phyloP scores from a whole-genome alignment of 2,797 vertebrate species.

The Phataginus tetradactyla region DNA sequence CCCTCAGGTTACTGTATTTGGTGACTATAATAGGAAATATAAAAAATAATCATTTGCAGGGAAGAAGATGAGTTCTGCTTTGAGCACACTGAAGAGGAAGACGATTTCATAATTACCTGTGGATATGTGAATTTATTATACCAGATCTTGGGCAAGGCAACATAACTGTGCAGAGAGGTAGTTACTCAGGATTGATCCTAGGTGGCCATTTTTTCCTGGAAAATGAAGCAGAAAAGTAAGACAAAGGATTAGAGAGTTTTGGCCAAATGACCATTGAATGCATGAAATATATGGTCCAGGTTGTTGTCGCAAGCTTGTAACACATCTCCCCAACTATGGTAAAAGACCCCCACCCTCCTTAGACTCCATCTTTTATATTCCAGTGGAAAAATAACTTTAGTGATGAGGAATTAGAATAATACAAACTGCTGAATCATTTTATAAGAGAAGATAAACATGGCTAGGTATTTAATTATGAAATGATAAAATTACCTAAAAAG shows the following conservation, averaged over 20 bases:
- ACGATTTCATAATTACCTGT: not conserved
- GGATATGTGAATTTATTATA: not conserved
- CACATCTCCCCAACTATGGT: not conserved
- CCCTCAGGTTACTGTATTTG: not conserved
- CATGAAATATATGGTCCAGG: not conserved
- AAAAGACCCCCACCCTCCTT: not conserved
- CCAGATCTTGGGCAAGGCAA: not conserved
- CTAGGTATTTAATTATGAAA: not conserved
- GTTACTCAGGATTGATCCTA: not conserved
- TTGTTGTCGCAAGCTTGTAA: not conserved
- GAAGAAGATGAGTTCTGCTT: not conserved
- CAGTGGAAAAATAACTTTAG: not conserved
- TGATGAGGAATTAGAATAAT: not conserved
- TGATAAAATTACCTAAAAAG: not conserved
- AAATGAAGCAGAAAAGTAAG: not conserved
- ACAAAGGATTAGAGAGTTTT: not conserved
- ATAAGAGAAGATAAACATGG: not conserved
- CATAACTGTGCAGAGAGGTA: not conserved
- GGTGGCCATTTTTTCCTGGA: not conserved
- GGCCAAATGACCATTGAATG: not conserved
- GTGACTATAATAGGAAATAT: not conserved
- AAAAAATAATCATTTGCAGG: not conserved
- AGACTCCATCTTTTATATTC: not conserved
- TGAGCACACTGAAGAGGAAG: not conserved
- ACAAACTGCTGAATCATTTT: not conserved